Conservation (phyloP, 2,113 vertebrate species). For the Cyrtonyx montezumae region DNA sequence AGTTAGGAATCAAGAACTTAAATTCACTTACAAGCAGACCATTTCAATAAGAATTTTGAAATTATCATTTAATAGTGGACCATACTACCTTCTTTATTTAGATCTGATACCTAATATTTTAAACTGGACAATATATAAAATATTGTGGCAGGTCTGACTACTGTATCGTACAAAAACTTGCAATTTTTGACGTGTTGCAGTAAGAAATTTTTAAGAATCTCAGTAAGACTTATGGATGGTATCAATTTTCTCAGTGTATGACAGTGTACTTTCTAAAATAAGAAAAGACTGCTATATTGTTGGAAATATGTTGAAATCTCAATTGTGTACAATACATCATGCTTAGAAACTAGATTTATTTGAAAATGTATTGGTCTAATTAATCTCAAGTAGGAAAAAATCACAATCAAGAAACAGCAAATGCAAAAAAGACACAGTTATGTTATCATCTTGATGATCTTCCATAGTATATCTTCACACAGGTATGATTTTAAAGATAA, state of each 20-base stretch:
- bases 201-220: not conserved
- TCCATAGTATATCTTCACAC: slow-evolving; percentile 73
- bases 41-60: not conserved
- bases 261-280: not conserved
- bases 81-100: not conserved
- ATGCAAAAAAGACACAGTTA: slow-evolving; percentile 74
- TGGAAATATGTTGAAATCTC: slow-evolving; percentile 27
- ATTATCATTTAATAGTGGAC: not conserved
- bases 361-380: slow-evolving; percentile 81
- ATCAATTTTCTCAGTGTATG: not conserved
- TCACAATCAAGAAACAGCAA: slow-evolving; percentile 74
- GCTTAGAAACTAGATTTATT: slow-evolving; percentile 83
- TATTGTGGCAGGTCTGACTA: not conserved
- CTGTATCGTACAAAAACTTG: not conserved
- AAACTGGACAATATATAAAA: not conserved
- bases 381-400: slow-evolving; percentile 79
- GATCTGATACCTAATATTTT: not conserved
- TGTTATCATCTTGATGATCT: slow-evolving; percentile 60
- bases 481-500: slow-evolving; percentile 70
- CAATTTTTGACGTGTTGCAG: not conserved
- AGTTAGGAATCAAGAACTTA: not conserved
- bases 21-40: not conserved
- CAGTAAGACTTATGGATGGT: not conserved
- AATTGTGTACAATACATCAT: slow-evolving; percentile 73
- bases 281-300: not conserved